Evolutionary conservation across 2,797 vertebrate species (phyloP), one percentile per base, ranked within the genome.

Genomic region (Podarcis siculus): DNA sequence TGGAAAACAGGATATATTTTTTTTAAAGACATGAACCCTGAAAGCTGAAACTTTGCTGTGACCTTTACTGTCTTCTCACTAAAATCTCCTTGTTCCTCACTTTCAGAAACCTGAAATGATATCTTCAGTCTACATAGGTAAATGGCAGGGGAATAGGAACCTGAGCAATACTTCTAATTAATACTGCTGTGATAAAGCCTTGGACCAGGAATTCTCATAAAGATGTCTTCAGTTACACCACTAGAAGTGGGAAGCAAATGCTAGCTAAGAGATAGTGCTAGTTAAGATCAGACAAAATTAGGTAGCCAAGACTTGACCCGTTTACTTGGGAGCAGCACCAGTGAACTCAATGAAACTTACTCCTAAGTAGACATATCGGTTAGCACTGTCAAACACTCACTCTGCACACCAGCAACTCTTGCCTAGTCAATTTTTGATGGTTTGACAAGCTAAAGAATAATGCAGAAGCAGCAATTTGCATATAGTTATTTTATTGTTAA

Each of bases 381-480:
- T 8, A 73, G 35, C 67, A 75, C 19, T 30, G 17, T 82, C 42
- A 90, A 91, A 85, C 0, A 5, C 77, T 72, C 23, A 72, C 85
- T 82, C 72, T 90, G 3, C 73, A 87, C 92, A 94, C 87, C 89
- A 91, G 30, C 79, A 90, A 64, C 79, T 92, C 85, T 69, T 49
- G 15, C 6, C 78, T 75, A 91, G 75, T 79, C 89, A 93, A 87
- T 73, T 87, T 76, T 88, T 91, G 85, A 83, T 85, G 83, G 0
- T 71, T 64, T 71, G 85, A 88, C 87, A 93, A 91, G 89, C 73
- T 27, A 86, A 93, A 92, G 87, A 87, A 91, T 83, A 91, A 93
- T 42, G 9, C 76, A 86, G 82, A 87, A 90, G 83, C 81, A 92
- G 88, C 71, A 61, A 49, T 90, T 87, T 87, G 88, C 90, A 85